A percentile compares a stretch with the other conserved stretches of the same genome.
Conservation (phyloP, 2,888 invertebrate genomes). For the Eupithecia abbreviata region DNA sequence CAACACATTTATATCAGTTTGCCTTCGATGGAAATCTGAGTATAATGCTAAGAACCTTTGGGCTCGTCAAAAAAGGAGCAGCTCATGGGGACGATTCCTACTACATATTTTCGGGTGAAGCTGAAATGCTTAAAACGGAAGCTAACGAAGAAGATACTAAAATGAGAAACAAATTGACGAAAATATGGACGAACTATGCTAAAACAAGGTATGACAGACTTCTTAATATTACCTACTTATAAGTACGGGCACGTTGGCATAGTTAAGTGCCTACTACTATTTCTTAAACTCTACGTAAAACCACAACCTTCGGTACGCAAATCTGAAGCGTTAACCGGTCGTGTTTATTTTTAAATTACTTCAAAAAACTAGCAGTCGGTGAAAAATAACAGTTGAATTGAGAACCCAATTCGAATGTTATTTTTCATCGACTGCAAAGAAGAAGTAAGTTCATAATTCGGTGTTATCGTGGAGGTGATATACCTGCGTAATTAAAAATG, state of each 20-base stretch:
- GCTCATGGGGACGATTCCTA: slow-evolving; percentile 57
- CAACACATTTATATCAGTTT: slow-evolving; percentile 59
- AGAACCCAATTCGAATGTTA: background rate
- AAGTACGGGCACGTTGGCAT: background rate
- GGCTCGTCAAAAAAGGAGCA: slow-evolving; percentile 52
- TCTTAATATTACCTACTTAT: background rate
- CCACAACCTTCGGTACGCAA: background rate
- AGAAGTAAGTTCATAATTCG: background rate
- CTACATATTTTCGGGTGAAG: slow-evolving; percentile 7
- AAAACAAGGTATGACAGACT: slow-evolving; percentile 52
- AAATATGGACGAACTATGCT: slow-evolving; percentile 66
- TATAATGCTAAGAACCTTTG: slow-evolving; percentile 44
- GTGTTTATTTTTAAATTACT: background rate
- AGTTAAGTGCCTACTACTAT: background rate
- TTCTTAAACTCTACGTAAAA: background rate
- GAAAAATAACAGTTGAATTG: too few relatives aligned
- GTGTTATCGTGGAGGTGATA: background rate
- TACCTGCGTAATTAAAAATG: too few relatives aligned
- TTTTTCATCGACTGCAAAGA: background rate
- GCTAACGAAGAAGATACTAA: slow-evolving; percentile 45
- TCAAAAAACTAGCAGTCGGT: background rate
- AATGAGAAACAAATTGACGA: slow-evolving; percentile 52
- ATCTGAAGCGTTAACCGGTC: background rate
- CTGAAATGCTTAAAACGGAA: slow-evolving; percentile 14
- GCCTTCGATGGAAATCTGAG: slow-evolving; percentile 59